Percentiles rank a stretch among this genome's conserved stretches.
These are phyloP conservation scores for Limnothrissa miodon DNA, from an alignment of 2,113 vertebrate genomes.

Conservation along the genomic window DNA sequence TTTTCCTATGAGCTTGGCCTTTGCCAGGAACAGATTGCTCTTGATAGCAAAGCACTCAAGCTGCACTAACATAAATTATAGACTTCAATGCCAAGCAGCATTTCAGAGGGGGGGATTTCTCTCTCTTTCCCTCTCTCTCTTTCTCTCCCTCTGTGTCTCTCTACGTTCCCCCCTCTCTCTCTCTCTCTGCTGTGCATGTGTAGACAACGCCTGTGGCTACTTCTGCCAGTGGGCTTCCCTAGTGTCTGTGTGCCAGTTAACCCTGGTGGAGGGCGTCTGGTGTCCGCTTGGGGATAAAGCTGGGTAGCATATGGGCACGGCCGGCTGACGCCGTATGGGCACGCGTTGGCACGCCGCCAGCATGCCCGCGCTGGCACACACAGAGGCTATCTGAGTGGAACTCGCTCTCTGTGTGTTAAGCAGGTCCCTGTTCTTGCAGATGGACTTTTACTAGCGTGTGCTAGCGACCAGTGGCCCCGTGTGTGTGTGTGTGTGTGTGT, in stretches of 20 bases:
- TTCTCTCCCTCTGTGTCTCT: too few relatives aligned
- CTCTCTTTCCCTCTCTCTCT: not conserved
- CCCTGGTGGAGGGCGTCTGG: not conserved
- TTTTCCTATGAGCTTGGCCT: not conserved
- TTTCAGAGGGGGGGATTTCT: not conserved
- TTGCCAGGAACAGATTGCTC: slow-evolving; percentile 13
- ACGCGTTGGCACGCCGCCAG: not conserved
- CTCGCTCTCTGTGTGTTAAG: not conserved
- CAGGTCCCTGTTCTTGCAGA: slow-evolving; percentile 16
- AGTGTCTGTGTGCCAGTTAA: not conserved
- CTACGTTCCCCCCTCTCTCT: not conserved
- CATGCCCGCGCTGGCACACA: not conserved
- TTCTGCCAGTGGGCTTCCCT: not conserved
- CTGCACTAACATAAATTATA: slow-evolving; percentile 18
- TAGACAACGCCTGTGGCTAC: not conserved
- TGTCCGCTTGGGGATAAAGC: slow-evolving; percentile 5
- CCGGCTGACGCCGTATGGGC: not conserved
- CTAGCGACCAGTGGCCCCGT: not conserved
- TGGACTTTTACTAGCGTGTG: slow-evolving; percentile 8
- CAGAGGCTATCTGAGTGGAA: not conserved
- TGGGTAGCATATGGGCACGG: slow-evolving; percentile 6
- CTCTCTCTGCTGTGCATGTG: not conserved
- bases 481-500: too few relatives aligned
- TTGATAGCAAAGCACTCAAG: not conserved
- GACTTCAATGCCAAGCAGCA: not conserved